Base-by-base conservation (phyloP, 2,888 invertebrate species). In the Drosophila testacea region DNA sequence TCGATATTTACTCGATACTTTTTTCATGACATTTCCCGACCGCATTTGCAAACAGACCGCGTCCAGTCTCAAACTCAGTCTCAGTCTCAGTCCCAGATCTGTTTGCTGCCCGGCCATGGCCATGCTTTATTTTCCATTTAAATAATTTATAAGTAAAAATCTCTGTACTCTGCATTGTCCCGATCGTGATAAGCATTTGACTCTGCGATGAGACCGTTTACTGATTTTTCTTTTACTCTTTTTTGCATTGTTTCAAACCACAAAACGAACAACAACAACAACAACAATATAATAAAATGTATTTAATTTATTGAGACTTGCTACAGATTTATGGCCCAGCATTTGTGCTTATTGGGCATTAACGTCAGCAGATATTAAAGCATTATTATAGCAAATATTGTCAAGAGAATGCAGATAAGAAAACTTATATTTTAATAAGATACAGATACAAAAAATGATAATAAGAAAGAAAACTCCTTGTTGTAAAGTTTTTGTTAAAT, bases 21-120 rank as follows among this genome's bases (percentile, higher is more conserved):
- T 82, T 83, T 77, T 69, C 77, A 83, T 83, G 86, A 83, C 83
- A 83, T 83, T 86, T 86, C 61, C 77, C 79, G 86, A 72, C 81
- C 86, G 83, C 81, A 83, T 83, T 83, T 85, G 83, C 83, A 85
- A 83, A 77, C 86, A 79, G 81, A 77, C 83, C 83, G 83, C 86
- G 83, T 81, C 86, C 83, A 83, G 71, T 57, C 61, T 6, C 42
- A 11, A 32, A 6, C 32, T 32, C 32, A 7, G 6, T 32, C 7
- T 1, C 83, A 81, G 69, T 57, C 61, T 6, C 42, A 9, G 38
- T 34, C 48, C 13, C 54, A 44, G 56, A 41, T 56, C 66, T 42
- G 11, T 47, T 16, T n/a, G n/a, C 39, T 16, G 30, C 30, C 30
- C 7, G 32, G 32, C 32, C 32, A 32, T 59, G 65, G 50, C 54